These are phyloP conservation scores for Malurus melanocephalus DNA, from an alignment of 2,113 vertebrate species.

Conservation along the genomic window DNA sequence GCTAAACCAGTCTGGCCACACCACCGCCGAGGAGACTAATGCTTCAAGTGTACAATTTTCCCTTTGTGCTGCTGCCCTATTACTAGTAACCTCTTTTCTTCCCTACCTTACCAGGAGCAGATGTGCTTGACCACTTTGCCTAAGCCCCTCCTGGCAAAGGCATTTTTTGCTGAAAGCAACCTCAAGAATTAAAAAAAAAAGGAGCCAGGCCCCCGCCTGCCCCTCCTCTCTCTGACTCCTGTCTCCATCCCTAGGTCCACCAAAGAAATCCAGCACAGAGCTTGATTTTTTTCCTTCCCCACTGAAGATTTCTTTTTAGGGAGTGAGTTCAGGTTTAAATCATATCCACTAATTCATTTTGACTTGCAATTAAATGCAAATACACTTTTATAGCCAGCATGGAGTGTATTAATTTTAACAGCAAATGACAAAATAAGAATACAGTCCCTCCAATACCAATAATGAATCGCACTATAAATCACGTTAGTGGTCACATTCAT, in stretches of 20 bases:
- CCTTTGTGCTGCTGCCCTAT: slow-evolving; percentile 83
- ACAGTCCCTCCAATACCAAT: slow-evolving; percentile 74
- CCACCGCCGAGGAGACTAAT: slow-evolving; percentile 74
- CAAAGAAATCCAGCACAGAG: slow-evolving; percentile 27
- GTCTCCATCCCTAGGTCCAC: neutral
- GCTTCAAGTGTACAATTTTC: slow-evolving; percentile 85
- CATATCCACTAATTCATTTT: slow-evolving; percentile 74
- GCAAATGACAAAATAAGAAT: slow-evolving; percentile 77
- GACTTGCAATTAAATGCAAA: slow-evolving; percentile 78
- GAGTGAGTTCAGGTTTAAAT: slow-evolving; percentile 70
- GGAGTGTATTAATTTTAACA: slow-evolving; percentile 80
- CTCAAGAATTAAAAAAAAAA: neutral
- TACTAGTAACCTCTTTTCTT: slow-evolving; percentile 81
- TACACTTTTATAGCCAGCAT: slow-evolving; percentile 74
- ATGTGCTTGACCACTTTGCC: slow-evolving; percentile 84
- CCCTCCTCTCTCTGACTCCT: neutral
- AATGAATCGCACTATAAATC: slow-evolving; percentile 76
- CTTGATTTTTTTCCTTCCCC: slow-evolving; percentile 28
- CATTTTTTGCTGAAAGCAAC: slow-evolving; percentile 64
- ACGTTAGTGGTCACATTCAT: slow-evolving; percentile 63
- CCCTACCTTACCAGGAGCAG: slow-evolving; percentile 78
- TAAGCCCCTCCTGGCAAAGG: slow-evolving; percentile 75
- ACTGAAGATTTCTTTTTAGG: slow-evolving; percentile 54
- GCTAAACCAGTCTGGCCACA: slow-evolving; percentile 91
- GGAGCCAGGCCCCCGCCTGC: neutral